Evolutionary conservation across 1,140 invertebrate genomes (phyloP).

Genomic region (Leptinotarsa defecta): DNA sequence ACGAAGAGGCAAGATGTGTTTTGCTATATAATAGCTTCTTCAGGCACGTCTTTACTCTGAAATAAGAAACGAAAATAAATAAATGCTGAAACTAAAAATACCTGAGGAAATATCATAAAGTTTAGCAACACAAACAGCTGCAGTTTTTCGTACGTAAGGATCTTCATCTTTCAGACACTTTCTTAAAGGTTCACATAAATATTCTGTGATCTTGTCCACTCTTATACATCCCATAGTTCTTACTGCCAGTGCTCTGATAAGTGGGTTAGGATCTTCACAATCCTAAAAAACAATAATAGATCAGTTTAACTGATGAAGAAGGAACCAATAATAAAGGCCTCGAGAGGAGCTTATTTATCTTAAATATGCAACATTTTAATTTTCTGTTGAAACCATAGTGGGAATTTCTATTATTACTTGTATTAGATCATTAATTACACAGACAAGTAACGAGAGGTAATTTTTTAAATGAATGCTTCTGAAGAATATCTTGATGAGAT

Average conservation of each 20-base stretch:
- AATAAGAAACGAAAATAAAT: no score
- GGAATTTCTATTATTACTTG: no score
- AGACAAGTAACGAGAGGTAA: no score
- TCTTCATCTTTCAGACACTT: constrained; percentile 99
- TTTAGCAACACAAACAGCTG: constrained; percentile 99
- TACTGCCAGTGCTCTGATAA: constrained; percentile 97
- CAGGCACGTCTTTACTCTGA: no score
- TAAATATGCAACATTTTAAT: no score
- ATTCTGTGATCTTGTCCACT: constrained; percentile 99
- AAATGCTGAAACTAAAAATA: neutral
- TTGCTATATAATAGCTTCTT: no score
- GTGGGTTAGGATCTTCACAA: constrained; percentile 99
- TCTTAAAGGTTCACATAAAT: constrained; percentile 96
- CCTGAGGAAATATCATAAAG: constrained; percentile 96
- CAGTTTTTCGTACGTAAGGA: constrained; percentile 99
- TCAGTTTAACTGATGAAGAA: neutral
- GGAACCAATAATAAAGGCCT: neutral
- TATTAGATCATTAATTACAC: no score
- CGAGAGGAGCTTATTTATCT: no score
- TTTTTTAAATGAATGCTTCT: no score
- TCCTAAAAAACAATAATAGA: constrained; percentile 68
- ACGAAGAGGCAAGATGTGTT: no score
- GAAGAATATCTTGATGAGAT: constrained; percentile 61
- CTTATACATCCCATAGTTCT: constrained; percentile 99
- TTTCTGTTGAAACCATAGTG: no score